Evolutionary conservation across 2,888 invertebrate species (phyloP), one percentile per base, ranked within the genome.

Genomic region (Ophioninae sp.): DNA sequence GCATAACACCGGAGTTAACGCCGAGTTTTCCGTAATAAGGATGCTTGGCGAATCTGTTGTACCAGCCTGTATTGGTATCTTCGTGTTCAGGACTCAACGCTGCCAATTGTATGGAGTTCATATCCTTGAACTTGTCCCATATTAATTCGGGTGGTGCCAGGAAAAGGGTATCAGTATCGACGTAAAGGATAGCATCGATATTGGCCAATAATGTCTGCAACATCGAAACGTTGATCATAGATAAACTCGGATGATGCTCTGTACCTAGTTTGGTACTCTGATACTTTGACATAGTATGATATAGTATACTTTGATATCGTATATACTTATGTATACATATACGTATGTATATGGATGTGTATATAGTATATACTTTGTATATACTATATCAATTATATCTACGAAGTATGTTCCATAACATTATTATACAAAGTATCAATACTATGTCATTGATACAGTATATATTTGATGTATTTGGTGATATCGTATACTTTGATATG

Each of bases 1-100:
- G 93, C 98, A 99, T 99, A 0, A 99, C 98, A 57, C 99, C 99
- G 0, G 99, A 98, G 93, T 99, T 99, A 0, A 99, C 95, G 81
- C 99, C 99, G 91, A 96, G 94, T 92, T 96, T 95, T 82, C 97
- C 97, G 94, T 97, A 98, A 92, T 96, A 99, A 0, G 99, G 99
- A 94, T 99, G 99, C 86, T 97, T 96, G 0, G 98, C 98, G 94
- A 99, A 99, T 87, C 98, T 94, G 89, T 98, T 98, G 92, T 99
- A 99, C 99, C 99, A 99, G 13, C 98, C 98, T 67, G 97, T 96
- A 91, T 96, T 97, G n/a, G 96, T 96, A 91, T 98, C 97, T 91
- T 99, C 98, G 92, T 97, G 97, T 93, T 99, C 99, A 0, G 97
- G 95, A 20, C 97, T 95, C 88, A 99, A 93, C 0, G 97, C 98